These are phyloP conservation scores for Hippocampus comes DNA, from an alignment of 2,113 vertebrate genomes.

Conservation along the genomic window DNA sequence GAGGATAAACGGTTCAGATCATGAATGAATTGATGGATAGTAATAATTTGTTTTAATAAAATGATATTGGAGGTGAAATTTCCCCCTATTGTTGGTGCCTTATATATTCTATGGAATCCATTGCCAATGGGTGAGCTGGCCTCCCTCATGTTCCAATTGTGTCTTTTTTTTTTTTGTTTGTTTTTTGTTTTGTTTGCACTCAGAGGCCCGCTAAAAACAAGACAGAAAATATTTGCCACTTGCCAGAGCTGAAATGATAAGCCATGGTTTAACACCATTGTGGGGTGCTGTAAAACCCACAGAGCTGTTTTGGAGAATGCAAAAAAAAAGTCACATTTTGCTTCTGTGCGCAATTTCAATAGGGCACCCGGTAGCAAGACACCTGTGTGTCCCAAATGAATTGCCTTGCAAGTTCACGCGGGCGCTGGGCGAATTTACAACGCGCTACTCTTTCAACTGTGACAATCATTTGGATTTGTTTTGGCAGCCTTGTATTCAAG, in stretches of 20 bases:
- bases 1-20: too few relatives aligned
- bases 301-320: constrained; percentile 54
- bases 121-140: neutral
- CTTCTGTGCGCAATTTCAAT: constrained; percentile 58
- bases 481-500: constrained; percentile 45
- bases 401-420: constrained; percentile 43
- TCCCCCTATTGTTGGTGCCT: too few relatives aligned
- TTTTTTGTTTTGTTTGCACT: constrained; percentile 9
- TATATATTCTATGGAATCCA: too few relatives aligned
- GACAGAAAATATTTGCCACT: constrained; percentile 60
- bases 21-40: too few relatives aligned
- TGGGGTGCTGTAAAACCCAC: constrained; percentile 15
- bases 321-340: constrained; percentile 42
- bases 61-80: too few relatives aligned
- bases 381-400: constrained; percentile 54
- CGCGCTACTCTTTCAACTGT: constrained; percentile 50
- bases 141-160: constrained; percentile 44
- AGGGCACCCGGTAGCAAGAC: constrained; percentile 27
- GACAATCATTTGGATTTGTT: constrained; percentile 57
- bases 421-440: constrained; percentile 45
- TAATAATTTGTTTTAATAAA: too few relatives aligned
- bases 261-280: constrained; percentile 35
- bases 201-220: constrained; percentile 41
- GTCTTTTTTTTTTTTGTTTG: constrained; percentile 45
- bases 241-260: constrained; percentile 45